phyloP scores from a whole-genome alignment of 2,888 invertebrate species.

The Cantharis rustica region DNA sequence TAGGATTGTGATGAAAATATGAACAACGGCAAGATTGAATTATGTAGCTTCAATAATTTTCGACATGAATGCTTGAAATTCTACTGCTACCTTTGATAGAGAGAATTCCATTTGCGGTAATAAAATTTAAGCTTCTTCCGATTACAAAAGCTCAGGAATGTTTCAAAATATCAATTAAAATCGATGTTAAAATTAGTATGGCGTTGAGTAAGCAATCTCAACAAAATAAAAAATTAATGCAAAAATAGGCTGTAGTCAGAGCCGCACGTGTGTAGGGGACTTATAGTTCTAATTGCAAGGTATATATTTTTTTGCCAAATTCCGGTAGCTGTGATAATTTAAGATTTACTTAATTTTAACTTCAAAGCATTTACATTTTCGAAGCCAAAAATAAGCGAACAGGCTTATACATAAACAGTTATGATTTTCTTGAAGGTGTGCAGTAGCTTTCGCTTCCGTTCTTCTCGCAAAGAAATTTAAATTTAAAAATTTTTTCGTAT shows the following conservation, averaged over 20 bases:
- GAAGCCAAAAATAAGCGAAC: not conserved
- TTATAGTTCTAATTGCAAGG: not conserved
- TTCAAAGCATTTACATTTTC: not conserved
- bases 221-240: too few relatives aligned
- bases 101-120: not conserved
- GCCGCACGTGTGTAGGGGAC: not conserved
- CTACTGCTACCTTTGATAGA: not conserved
- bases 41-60: not conserved
- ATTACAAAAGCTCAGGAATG: too few relatives aligned
- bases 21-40: not conserved
- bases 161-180: not conserved
- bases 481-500: not conserved
- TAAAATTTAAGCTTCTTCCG: too few relatives aligned
- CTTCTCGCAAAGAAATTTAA: not conserved
- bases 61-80: not conserved
- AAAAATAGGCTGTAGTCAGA: too few relatives aligned
- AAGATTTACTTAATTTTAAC: not conserved
- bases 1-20: not conserved
- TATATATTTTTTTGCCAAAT: not conserved
- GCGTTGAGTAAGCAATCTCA: too few relatives aligned
- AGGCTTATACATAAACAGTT: not conserved
- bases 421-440: not conserved
- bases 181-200: not conserved
- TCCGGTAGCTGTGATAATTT: not conserved
- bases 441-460: not conserved